Conservation (phyloP, 2,888 invertebrate species). For the Drosophila mercatorum region DNA sequence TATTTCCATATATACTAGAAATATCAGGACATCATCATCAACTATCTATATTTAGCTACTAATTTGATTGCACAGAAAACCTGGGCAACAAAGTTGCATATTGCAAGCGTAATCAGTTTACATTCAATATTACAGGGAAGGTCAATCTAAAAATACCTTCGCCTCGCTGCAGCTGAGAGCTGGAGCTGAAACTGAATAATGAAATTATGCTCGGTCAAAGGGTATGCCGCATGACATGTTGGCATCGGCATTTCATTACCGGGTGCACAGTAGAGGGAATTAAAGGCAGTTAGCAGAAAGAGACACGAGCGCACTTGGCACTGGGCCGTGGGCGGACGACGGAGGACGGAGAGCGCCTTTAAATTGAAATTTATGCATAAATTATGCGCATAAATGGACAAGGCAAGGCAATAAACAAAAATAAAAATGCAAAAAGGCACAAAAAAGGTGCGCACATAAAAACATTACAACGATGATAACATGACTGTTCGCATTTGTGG, state of each 20-base stretch:
- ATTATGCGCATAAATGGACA: slow-evolving; percentile 78
- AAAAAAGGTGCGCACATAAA: slow-evolving; percentile 4
- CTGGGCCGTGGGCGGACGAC: too few species aligned
- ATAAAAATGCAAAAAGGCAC: slow-evolving; percentile 38
- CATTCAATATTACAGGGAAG: neutral
- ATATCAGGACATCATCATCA: neutral
- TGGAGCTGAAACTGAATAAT: slow-evolving; percentile 18
- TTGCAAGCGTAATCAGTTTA: neutral
- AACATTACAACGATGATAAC: slow-evolving; percentile 16
- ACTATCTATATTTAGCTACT: neutral
- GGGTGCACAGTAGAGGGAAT: slow-evolving; percentile 56
- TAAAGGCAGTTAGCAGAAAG: slow-evolving; percentile 28
- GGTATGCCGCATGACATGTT: slow-evolving; percentile 21
- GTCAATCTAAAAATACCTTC: slow-evolving; percentile 11
- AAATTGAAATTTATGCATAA: slow-evolving; percentile 79
- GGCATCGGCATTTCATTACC: slow-evolving; percentile 11
- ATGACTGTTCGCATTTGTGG: neutral
- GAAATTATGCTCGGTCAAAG: slow-evolving; percentile 28
- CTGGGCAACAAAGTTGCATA: neutral
- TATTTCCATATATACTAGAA: too few species aligned
- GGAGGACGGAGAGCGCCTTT: slow-evolving; percentile 26
- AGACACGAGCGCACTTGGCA: neutral
- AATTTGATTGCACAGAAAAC: neutral
- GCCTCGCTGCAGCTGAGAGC: neutral
- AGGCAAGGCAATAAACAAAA: slow-evolving; percentile 72